A percentile compares a stretch with the other conserved stretches of the same genome.
Evolutionary conservation across 1,140 invertebrate species (phyloP).

Genomic region (Oscheius sp.): DNA sequence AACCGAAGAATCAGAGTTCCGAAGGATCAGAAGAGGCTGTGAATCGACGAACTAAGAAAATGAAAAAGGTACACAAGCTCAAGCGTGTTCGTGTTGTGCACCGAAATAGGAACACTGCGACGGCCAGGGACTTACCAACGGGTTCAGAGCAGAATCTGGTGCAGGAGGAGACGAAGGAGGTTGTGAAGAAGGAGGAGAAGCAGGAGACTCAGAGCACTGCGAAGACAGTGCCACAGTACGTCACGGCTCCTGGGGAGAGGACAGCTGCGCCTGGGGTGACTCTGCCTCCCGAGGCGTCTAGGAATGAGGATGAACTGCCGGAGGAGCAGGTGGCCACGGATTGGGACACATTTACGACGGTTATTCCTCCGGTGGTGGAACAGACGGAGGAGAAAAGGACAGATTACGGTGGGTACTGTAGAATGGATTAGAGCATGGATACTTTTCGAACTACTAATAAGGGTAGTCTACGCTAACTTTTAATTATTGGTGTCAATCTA

Average conservation of each 20-base stretch:
- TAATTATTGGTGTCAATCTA: too few species aligned
- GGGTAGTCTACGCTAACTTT: too few species aligned
- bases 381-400: neutral
- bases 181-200: neutral
- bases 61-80: neutral
- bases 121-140: neutral
- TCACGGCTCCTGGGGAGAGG: neutral
- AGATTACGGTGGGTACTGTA: too few species aligned
- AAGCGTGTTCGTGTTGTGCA: neutral
- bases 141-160: neutral
- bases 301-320: too few species aligned
- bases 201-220: too few species aligned
- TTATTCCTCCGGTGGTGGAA: neutral
- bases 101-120: neutral
- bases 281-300: neutral
- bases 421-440: too few species aligned
- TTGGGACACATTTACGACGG: neutral
- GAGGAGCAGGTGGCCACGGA: too few species aligned
- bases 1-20: neutral
- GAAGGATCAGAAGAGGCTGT: too few species aligned
- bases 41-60: neutral
- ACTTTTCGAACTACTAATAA: too few species aligned
- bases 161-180: neutral
- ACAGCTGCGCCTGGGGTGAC: neutral
- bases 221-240: neutral